Evolutionary conservation across 2,113 vertebrate genomes (phyloP), one percentile per base, ranked within the genome.

Genomic region (Hipposideros armiger): DNA sequence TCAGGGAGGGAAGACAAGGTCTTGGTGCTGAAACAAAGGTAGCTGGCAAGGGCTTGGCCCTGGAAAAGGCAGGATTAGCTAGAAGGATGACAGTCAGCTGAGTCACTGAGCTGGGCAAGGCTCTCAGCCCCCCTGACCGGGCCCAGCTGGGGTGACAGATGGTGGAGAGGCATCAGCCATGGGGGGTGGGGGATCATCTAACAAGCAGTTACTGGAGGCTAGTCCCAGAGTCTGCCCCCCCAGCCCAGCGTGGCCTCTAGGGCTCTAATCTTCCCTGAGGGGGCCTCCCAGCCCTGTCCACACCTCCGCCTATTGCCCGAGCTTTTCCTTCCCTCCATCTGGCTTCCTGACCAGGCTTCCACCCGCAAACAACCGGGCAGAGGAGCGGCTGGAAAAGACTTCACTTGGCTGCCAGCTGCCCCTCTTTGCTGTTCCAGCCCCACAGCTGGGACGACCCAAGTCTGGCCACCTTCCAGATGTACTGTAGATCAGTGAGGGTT

Each of bases 111-210:
- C 91, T 82, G 82, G 87, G 87, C 4, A 22, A 80, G 74, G 83
- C 83, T 62, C 78, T 95, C 64, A 15, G 56, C 73, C 87, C 87
- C 84, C 69, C 88, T 86, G 77, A 87, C 77, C 89, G 80, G 47
- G 82, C 62, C 96, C 97, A 97, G 96, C 97, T 98, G 95, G 97
- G 56, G 45, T 69, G 52, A 82, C 97, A 97, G 95, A 97, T 97
- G 96, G 97, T 87, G 24, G 82, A 30, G 81, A 88, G 91, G 96
- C 89, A 90, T 90, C 76, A 73, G 93, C 87, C 45, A 0, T n/a
- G 15, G 72, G 56, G 90, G 42, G 58, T 13, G n/a, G 36, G 36
- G 52, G 13, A 17, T 42, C 8, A 4, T 78, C 95, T 64, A 83
- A 26, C 3, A 15, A 70, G 58, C 82, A 95, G 36, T 80, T 89